These are phyloP conservation scores for Heteromormyrus szaboi DNA, from an alignment of 2,797 vertebrate genomes.

Conservation along the genomic window DNA sequence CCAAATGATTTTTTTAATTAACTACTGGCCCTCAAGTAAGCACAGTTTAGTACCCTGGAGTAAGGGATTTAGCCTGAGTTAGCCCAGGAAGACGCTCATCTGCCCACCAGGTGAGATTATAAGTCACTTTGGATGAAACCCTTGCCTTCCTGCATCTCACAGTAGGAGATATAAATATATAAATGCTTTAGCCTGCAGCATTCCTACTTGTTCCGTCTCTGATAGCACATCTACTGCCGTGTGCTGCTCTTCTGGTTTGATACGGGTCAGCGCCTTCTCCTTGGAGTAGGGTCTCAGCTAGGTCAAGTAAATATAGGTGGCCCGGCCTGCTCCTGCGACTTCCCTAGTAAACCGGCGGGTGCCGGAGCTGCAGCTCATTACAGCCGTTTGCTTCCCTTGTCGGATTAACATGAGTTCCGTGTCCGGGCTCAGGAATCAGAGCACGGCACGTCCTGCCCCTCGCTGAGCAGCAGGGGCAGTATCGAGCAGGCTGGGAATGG, in stretches of 20 bases:
- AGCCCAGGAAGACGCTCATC: background rate
- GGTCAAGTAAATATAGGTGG: background rate
- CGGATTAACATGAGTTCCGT: background rate
- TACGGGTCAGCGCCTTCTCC: background rate
- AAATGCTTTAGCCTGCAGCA: background rate
- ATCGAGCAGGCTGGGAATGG: conserved; percentile 44
- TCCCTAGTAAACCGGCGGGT: background rate
- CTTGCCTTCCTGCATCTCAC: background rate
- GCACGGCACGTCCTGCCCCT: background rate
- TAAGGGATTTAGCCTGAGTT: background rate
- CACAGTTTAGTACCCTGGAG: conserved; percentile 27
- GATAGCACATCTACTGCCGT: background rate
- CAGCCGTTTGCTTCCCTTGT: background rate
- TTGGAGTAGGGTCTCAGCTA: background rate
- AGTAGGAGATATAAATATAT: background rate
- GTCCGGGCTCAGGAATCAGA: background rate
- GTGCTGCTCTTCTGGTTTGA: background rate
- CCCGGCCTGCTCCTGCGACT: background rate
- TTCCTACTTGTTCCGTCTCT: background rate
- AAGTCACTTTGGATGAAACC: background rate
- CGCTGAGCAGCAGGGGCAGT: conserved; percentile 30
- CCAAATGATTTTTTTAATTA: background rate
- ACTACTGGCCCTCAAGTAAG: background rate
- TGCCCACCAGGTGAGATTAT: background rate
- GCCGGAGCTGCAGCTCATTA: background rate